phyloP scores from a whole-genome alignment of 2,888 invertebrate species.

The Nomada fucata region DNA sequence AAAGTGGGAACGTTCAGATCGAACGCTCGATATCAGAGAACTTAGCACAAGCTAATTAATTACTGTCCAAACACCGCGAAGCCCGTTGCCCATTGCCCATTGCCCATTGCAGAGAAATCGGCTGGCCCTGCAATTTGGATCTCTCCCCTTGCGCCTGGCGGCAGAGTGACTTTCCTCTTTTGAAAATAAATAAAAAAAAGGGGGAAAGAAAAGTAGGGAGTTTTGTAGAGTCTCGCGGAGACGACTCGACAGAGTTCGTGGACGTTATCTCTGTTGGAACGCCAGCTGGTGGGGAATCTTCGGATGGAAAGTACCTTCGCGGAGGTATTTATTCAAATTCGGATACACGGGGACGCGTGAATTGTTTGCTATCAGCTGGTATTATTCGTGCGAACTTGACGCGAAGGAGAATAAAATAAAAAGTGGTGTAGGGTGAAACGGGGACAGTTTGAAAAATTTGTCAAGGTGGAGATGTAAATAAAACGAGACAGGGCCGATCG shows the following conservation, averaged over 20 bases:
- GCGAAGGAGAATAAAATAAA: no score
- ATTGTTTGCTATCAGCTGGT: no score
- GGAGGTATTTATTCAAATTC: slow-evolving; percentile 62
- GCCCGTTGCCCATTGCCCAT: slow-evolving; percentile 55
- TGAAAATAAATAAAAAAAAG: slow-evolving; percentile 1
- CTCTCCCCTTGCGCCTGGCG: not conserved
- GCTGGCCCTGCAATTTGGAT: not conserved
- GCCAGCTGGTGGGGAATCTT: slow-evolving; percentile 35
- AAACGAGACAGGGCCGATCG: no score
- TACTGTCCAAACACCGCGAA: slow-evolving; percentile 60
- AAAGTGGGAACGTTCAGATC: slow-evolving; percentile 9
- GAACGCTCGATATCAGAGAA: slow-evolving; percentile 23
- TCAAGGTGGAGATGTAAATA: no score
- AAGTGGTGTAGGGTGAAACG: no score
- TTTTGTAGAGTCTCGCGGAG: slow-evolving; percentile 21
- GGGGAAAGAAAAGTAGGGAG: not conserved
- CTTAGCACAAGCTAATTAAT: slow-evolving; percentile 57
- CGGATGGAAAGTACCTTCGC: slow-evolving; percentile 50
- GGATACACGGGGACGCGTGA: not conserved
- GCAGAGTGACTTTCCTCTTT: no score
- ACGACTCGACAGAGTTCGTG: slow-evolving; percentile 56
- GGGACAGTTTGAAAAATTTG: no score
- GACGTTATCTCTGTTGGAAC: slow-evolving; percentile 52
- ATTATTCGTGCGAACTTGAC: no score
- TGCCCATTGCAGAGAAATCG: slow-evolving; percentile 14